Evolutionary conservation across 2,888 invertebrate species (phyloP), one percentile per base, ranked within the genome.

Genomic region (Stegana nigrithorax): DNA sequence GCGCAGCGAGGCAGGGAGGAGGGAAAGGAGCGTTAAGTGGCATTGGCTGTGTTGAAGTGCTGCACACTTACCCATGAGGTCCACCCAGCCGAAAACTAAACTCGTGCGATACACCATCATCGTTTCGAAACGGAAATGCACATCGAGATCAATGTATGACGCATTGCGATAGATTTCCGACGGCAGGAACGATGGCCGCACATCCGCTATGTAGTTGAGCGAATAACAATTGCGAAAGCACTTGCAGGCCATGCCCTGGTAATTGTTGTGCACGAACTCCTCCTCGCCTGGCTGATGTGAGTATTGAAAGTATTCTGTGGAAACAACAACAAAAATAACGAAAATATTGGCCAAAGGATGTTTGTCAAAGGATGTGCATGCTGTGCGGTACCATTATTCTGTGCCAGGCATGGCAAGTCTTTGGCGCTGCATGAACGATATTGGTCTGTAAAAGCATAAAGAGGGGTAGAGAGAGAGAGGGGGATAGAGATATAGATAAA

Each of bases 11-110:
- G n/a, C 17, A 42, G 12, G 5, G 10, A 5, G 29, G n/a, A 14
- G 8, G 17, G 8, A 7, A 42, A 21, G 5, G 1, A n/a, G 27
- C 5, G 26, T 19, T 17, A 4, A 21, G 3, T 27, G 2, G 39
- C 27, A 65, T n/a, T n/a, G n/a, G n/a, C n/a, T n/a, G n/a, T n/a
- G n/a, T n/a, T n/a, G n/a, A n/a, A n/a, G n/a, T n/a, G n/a, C n/a
- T n/a, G n/a, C n/a, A n/a, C n/a, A n/a, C 79, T 78, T 63, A 87
- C 87, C 87, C 73, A 87, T 79, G 36, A 87, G 79, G 71, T 87
- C 87, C 39, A 87, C 81, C 84, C 86, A 86, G 56, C 86, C 86
- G 62, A 86, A 85, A 17, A 86, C 84, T 62, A 87, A 78, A 68
- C 86, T 85, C 6, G 86, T 87, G 64, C 87, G 82, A 73, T 87